These are phyloP conservation scores for Sipha maydis DNA, from an alignment of 2,888 invertebrate species.

Conservation along the genomic window DNA sequence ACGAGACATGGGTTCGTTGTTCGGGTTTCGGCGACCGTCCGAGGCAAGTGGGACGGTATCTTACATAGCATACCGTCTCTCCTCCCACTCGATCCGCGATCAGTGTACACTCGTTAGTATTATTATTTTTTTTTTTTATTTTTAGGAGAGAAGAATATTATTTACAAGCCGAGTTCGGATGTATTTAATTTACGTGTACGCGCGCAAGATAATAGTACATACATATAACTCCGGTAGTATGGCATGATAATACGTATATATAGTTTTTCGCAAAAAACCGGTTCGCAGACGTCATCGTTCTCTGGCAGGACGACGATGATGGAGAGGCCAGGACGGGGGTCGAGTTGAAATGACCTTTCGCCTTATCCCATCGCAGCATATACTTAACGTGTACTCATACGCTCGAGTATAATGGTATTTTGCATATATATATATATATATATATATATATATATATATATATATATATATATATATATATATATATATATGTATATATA, in stretches of 20 bases:
- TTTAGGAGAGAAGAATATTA: neutral
- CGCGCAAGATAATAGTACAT: too few species aligned
- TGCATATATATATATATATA: neutral
- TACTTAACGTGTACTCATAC: neutral
- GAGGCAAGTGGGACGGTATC: too few species aligned
- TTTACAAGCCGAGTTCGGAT: neutral
- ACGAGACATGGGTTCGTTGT: too few species aligned
- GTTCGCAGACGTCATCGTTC: neutral
- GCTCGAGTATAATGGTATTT: neutral
- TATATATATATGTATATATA: neutral
- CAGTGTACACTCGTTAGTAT: too few species aligned
- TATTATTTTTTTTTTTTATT: neutral
- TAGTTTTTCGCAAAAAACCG: conserved; percentile 27
- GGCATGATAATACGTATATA: neutral
- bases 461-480: neutral
- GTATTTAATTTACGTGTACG: neutral
- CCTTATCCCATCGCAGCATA: neutral
- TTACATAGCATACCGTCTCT: neutral
- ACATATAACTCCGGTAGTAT: neutral
- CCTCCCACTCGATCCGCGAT: neutral
- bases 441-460: neutral
- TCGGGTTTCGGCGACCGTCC: too few species aligned
- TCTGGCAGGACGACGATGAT: too few species aligned
- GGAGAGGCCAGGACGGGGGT: neutral
- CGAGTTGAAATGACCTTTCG: neutral